Evolutionary conservation across 2,113 vertebrate species (phyloP), one percentile per base, ranked within the genome.

Genomic region (Paramisgurnus dabryanus): DNA sequence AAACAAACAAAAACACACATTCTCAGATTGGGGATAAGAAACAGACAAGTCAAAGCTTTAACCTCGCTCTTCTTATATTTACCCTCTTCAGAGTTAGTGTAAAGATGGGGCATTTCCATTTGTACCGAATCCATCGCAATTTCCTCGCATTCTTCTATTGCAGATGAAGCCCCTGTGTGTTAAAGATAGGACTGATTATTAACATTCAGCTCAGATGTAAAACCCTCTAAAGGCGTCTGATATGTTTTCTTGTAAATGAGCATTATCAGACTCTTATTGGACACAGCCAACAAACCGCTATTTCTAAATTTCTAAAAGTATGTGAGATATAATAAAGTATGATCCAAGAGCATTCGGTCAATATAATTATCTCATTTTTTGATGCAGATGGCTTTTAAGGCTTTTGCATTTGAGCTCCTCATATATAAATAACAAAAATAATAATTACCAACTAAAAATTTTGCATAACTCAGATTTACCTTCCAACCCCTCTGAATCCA

Each of bases 71-170:
- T 13, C 8, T 49, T 34, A 67, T 60, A 53, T 69, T 77, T 85
- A 93, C 93, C 90, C 67, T 90, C 86, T 72, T 80, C 81, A 74
- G 50, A 65, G 43, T 84, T 71, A 49, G 85, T 27, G 81, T 79
- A 85, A 74, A 89, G 80, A 78, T 73, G 66, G 7, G 72, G 86
- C 40, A 81, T 15, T 68, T 87, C 88, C 61, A 86, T 84, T 39
- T 84, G 66, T 4, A 76, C 49, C 64, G 68, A 65, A 75, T 78
- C 72, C 17, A 68, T 61, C 71, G 71, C 74, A 5, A 79, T 82
- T 63, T 87, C 87, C 66, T 89, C 89, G 80, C 83, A 67, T 58
- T 89, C 87, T 61, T 82, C 78, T 27, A 83, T 39, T 79, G 69
- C 82, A 41, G 65, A 15, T 64, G 58, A 67, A 79, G 70, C 60